A percentile compares a stretch with the other conserved stretches of the same genome.
Conservation (phyloP, 1,140 invertebrate species). For the Lepidostoma basale region DNA sequence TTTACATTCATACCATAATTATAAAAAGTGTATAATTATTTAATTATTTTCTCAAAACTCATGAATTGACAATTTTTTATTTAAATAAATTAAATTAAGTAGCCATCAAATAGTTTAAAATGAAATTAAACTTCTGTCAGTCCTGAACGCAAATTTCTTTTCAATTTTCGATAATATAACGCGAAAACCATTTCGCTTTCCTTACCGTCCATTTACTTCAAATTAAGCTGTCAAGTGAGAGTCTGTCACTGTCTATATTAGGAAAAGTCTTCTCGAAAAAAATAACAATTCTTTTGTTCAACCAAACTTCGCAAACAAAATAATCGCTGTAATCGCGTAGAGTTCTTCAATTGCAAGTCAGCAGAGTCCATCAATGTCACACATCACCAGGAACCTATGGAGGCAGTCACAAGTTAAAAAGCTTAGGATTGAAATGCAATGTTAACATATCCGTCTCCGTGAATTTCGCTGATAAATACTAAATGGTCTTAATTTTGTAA, state of each 20-base stretch:
- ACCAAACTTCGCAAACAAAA: background rate
- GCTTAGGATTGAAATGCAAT: too few relatives aligned
- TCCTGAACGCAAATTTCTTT: background rate
- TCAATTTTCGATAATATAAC: background rate
- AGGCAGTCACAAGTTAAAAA: too few relatives aligned
- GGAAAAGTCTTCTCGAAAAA: conserved; percentile 4
- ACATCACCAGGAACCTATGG: background rate
- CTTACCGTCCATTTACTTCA: background rate
- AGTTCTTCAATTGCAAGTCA: background rate
- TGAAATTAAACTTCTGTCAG: too few relatives aligned
- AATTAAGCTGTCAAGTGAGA: conserved; percentile 12
- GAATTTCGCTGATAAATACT: too few relatives aligned
- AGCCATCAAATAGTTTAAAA: too few relatives aligned
- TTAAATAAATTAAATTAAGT: background rate
- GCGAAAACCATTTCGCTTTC: background rate
- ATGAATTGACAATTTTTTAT: background rate
- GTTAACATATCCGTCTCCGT: too few relatives aligned
- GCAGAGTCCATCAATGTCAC: conserved; percentile 8
- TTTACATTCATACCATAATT: too few relatives aligned
- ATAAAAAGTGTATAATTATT: too few relatives aligned
- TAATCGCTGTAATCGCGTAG: conserved; percentile 5
- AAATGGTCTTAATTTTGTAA: too few relatives aligned
- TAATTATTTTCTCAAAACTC: background rate
- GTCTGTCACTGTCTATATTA: conserved; percentile 12
- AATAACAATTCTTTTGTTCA: conserved; percentile 5